Evolutionary conservation across 92 coral and sea anemone genomes (phyloP), one percentile per base, ranked within the genome.

Genomic region (Siderastrea siderea): DNA sequence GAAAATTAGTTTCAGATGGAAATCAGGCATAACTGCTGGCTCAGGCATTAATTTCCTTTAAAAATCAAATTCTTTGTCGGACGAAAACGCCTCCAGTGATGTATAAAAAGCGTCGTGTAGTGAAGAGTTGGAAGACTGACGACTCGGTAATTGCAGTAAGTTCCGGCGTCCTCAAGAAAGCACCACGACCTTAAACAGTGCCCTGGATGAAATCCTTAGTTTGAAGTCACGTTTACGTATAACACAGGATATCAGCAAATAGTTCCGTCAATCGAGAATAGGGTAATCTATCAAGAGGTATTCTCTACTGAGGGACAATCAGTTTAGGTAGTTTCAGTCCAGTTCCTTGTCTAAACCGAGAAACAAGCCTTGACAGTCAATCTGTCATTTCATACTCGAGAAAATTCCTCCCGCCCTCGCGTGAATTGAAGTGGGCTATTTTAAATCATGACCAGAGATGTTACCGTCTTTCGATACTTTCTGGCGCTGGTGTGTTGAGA

Each of bases 91-190:
- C 26, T 14, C 52, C 38, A 26, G 10, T 47, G 26, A 52, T 53
- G 61, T 53, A n/a, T 51, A 53, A 53, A 53, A 53, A 2, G 57
- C 57, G 5, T 2, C 57, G 57, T 53, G 57, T 53, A 2, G 57
- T 53, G 10, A 53, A 53, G 57, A 10, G 7, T 53, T 53, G 57
- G 57, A 5, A 6, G 10, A 53, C 38, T 26, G 38, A 26, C 38
- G 38, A 26, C 38, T 26, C 38, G 38, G 38, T 26, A 26, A 26
- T 26, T 26, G 38, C 57, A 53, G 5, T 53, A 53, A 53, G 10
- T 53, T 51, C 79, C 79, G 79, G 61, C 38, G 59, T 50, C 54
- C 47, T 47, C 69, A 64, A 38, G 69, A 5, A 64, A 64, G 75
- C 15, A 47, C 45, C 61, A 3, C 47, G 61, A 74, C 47, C 47